A percentile compares a stretch with the other conserved stretches of the same genome.
Conservation (phyloP, 2,888 invertebrate species). For the Ferrisia virgata region DNA sequence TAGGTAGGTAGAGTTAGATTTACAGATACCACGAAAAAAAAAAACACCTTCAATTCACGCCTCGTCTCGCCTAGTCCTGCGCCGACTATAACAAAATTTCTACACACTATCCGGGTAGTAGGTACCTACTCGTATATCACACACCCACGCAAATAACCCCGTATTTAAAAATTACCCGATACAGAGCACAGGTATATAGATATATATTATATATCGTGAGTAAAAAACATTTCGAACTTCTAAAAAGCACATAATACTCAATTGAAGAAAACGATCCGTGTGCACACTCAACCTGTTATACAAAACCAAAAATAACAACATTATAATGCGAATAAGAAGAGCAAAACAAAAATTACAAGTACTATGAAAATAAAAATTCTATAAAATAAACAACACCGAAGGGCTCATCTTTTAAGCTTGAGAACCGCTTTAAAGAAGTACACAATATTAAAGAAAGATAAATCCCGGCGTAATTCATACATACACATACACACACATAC, state of each 20-base stretch:
- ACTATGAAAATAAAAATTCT: neutral
- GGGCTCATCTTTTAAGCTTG: neutral
- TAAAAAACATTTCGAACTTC: neutral
- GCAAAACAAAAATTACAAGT: neutral
- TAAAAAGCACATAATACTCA: conserved; percentile 1
- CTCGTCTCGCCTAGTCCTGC: neutral
- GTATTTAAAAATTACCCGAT: neutral
- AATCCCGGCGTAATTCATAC: neutral
- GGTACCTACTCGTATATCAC: neutral
- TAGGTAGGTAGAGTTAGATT: neutral
- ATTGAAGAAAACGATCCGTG: neutral
- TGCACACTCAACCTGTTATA: conserved; percentile 10
- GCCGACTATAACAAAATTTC: neutral
- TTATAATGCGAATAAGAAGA: neutral
- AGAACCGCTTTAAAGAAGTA: conserved; percentile 20
- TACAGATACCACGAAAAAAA: neutral
- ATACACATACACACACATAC: too few species aligned
- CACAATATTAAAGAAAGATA: neutral
- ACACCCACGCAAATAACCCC: neutral
- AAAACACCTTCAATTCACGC: neutral
- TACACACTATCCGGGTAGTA: too few species aligned
- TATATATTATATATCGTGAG: neutral
- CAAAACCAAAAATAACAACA: conserved; percentile 9
- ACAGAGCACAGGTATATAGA: neutral
- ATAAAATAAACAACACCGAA: neutral